These are phyloP conservation scores for Argynnis bischoffii DNA, from an alignment of 2,888 invertebrate species.

Conservation along the genomic window DNA sequence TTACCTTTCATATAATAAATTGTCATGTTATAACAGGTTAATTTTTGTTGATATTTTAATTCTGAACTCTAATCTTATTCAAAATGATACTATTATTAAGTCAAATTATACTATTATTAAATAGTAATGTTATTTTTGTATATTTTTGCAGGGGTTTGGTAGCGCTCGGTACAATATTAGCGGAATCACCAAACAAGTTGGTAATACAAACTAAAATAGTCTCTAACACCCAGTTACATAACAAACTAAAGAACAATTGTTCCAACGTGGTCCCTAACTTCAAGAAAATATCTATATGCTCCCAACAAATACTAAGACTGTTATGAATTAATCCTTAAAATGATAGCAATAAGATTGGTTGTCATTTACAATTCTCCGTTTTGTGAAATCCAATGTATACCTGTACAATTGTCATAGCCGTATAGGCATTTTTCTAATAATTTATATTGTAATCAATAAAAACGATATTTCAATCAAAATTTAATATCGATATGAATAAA, in stretches of 20 bases:
- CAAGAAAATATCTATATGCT: slow-evolving; percentile 65
- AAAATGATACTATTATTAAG: too few relatives aligned
- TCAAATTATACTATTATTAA: too few relatives aligned
- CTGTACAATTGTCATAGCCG: too few relatives aligned
- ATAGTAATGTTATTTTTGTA: not conserved
- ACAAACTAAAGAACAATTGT: slow-evolving; percentile 67
- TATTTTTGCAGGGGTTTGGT: slow-evolving; percentile 84
- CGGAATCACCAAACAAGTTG: slow-evolving; percentile 69
- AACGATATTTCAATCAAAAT: not conserved
- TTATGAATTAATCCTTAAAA: slow-evolving; percentile 54
- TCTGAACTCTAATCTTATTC: too few relatives aligned
- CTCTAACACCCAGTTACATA: slow-evolving; percentile 58
- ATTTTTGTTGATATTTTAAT: not conserved
- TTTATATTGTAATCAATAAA: not conserved
- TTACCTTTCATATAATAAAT: too few relatives aligned
- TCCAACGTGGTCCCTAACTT: slow-evolving; percentile 56
- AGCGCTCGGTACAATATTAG: slow-evolving; percentile 88
- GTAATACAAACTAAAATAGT: slow-evolving; percentile 68
- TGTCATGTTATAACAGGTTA: not conserved
- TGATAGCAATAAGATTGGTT: slow-evolving; percentile 32
- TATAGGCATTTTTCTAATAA: too few relatives aligned
- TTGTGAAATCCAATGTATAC: not conserved
- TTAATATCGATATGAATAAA: not conserved
- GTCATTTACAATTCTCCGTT: slow-evolving; percentile 18
- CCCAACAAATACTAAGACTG: slow-evolving; percentile 69